A percentile compares a stretch with the other conserved stretches of the same genome.
phyloP scores from a whole-genome alignment of 2,888 invertebrate genomes.

The Malachius bipustulatus region DNA sequence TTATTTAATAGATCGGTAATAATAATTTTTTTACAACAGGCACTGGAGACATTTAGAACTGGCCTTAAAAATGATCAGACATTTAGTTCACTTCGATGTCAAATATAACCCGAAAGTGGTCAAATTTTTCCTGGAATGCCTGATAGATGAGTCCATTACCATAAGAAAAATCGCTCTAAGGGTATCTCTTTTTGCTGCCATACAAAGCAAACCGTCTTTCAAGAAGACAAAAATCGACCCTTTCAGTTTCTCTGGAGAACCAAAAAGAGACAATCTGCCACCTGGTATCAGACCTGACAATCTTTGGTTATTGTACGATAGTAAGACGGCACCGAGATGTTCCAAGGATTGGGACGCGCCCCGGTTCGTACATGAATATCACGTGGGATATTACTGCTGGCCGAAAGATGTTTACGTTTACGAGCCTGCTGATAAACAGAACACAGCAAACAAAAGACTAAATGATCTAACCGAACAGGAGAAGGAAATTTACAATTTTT shows the following conservation, averaged over 20 bases:
- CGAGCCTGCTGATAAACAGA: constrained; percentile 55
- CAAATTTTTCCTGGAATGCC: constrained; percentile 48
- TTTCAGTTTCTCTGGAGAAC: constrained; percentile 26
- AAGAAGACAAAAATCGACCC: constrained; percentile 49
- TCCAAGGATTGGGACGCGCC: constrained; percentile 64
- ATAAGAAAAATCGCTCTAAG: constrained; percentile 60
- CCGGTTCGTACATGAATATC: constrained; percentile 55
- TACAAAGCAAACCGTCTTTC: constrained; percentile 59
- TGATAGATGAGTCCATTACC: constrained; percentile 68
- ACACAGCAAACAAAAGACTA: constrained; percentile 34
- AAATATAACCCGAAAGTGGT: constrained; percentile 52
- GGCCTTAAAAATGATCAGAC: constrained; percentile 59
- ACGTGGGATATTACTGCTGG: constrained; percentile 45
- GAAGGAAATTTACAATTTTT: constrained; percentile 52
- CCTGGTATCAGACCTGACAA: constrained; percentile 58
- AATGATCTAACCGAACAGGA: constrained; percentile 55
- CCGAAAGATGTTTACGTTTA: constrained; percentile 47
- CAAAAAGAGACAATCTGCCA: constrained; percentile 16
- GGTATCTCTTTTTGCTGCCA: constrained; percentile 50
- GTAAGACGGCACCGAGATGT: constrained; percentile 44
- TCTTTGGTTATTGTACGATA: constrained; percentile 61
- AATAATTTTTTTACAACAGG: constrained; percentile 33
- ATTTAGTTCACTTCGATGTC: constrained; percentile 60
- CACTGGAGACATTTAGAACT: constrained; percentile 76
- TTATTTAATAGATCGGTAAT: background rate